Evolutionary conservation across 2,113 vertebrate species (phyloP), one percentile per base, ranked within the genome.

Genomic region (Lethenteron camtschaticum): DNA sequence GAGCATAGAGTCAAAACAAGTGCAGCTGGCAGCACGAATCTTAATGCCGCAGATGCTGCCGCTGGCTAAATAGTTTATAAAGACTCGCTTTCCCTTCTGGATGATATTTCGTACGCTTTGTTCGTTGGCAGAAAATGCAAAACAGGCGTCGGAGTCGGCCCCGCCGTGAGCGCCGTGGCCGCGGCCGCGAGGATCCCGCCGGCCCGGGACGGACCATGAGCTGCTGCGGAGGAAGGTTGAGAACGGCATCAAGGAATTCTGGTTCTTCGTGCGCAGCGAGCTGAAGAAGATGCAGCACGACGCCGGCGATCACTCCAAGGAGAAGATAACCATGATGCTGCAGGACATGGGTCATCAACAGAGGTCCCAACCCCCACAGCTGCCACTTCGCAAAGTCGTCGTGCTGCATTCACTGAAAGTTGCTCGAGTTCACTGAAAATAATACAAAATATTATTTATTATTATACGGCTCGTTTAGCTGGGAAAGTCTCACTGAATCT

Each of bases 191-290:
- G 14, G 14, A 68, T 12, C 68, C 18, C 24, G 56, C 77, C 79
- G 86, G 87, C 74, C 82, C 1, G 89, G 90, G 69, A 88, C 87
- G 75, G 86, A 85, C 75, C 94, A 95, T 79, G 90, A 96, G 82
- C 81, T 92, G 74, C 72, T 95, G 75, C 83, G 91, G 16, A 82
- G 91, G 71, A 85, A 80, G 69, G 88, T 90, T 79, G 90, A 95
- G 78, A 95, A 92, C 69, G 94, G 94, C 41, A 86, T 90, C 69
- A 90, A 87, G 79, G 94, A 97, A 77, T 85, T 97, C 77, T 95
- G 91, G 94, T 97, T 92, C 81, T 97, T 95, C 74, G 82, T 96
- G 70, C 88, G 85, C 77, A 97, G 88, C 73, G 91, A 97, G 79
- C 70, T 94, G 75, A 94, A 91, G 83, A 96, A 94, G 75, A 75